Evolutionary conservation across 2,888 invertebrate species (phyloP), one percentile per base, ranked within the genome.

Genomic region (Synergus japonicus): DNA sequence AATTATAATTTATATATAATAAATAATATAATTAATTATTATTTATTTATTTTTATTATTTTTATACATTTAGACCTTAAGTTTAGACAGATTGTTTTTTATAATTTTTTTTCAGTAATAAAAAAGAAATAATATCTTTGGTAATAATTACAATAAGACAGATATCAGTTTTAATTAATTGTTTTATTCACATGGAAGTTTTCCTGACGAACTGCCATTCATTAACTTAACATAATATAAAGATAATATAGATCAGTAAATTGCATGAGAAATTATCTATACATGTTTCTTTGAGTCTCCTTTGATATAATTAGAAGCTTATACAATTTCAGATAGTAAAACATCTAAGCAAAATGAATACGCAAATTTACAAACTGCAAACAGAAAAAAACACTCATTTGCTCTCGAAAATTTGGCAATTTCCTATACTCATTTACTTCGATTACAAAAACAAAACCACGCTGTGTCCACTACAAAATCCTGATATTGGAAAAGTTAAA

Each of bases 331-430:
- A 58, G n/a, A 58, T 8, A 10, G 58, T 9, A 58, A 58, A 9
- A 58, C n/a, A n/a, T 8, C 8, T 18, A 18, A 7, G 9, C 5
- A 8, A 2, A 18, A 58, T 15, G 80, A 78, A 79, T 82, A 80
- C 67, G 67, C 73, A 76, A 80, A 82, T 82, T 79, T 83, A 82
- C 82, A 80, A 22, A 29, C 29, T 63, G 66, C 81, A 78, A 76
- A 83, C 18, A n/a, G 37, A 41, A 15, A 65, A 41, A 15, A 65
- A 41, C 29, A 41, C 0, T 65, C 8, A 13, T 37, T 41, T 65
- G n/a, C 22, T 22, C 18, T 58, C 7, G 41, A 15, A 37, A 15
- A 22, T 37, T 63, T 9, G 1, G 12, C 22, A 63, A 63, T 0
- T 18, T 7, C 15, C 0, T n/a, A 7, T 8, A 5, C n/a, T 1